phyloP scores from a whole-genome alignment of 1,140 invertebrate species.

The Drosophila funebris region DNA sequence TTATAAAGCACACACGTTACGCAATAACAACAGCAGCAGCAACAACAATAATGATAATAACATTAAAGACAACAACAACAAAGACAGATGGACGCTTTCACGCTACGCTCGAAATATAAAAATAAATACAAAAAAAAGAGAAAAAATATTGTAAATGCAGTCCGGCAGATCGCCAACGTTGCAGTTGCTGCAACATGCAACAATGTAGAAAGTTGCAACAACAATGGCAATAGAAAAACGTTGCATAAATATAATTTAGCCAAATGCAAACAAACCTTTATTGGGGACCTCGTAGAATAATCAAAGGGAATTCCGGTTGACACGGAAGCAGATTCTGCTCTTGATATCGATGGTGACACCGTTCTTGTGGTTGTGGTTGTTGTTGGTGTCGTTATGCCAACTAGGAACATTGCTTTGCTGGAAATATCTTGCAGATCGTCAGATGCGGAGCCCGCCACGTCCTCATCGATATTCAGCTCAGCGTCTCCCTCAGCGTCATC shows the following conservation, averaged over 20 bases:
- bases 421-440: constrained; percentile 48
- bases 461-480: not conserved
- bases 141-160: constrained; percentile 51
- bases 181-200: constrained; percentile 20
- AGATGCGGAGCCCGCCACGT: not conserved
- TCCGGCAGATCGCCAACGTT: constrained; percentile 42
- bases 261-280: constrained; percentile 53
- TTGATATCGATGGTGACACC: constrained; percentile 6
- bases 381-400: constrained; percentile 42
- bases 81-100: constrained; percentile 53
- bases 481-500: not conserved
- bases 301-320: constrained; percentile 37
- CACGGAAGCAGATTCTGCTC: constrained; percentile 54
- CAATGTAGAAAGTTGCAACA: constrained; percentile 62
- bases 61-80: constrained; percentile 13
- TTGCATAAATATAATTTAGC: constrained; percentile 50
- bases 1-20: constrained; percentile 59
- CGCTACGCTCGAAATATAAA: constrained; percentile 67
- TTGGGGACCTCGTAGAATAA: constrained; percentile 51
- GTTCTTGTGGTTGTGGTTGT: constrained; percentile 31
- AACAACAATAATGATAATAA: not conserved
- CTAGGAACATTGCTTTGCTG: constrained; percentile 41
- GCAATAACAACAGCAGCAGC: not conserved
- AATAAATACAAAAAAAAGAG: constrained; percentile 50
- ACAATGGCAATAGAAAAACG: constrained; percentile 1